Evolutionary conservation across 30 jellyfish, hydroid and myxozoan species (phyloP).

Genomic region (Pelagia noctiluca): DNA sequence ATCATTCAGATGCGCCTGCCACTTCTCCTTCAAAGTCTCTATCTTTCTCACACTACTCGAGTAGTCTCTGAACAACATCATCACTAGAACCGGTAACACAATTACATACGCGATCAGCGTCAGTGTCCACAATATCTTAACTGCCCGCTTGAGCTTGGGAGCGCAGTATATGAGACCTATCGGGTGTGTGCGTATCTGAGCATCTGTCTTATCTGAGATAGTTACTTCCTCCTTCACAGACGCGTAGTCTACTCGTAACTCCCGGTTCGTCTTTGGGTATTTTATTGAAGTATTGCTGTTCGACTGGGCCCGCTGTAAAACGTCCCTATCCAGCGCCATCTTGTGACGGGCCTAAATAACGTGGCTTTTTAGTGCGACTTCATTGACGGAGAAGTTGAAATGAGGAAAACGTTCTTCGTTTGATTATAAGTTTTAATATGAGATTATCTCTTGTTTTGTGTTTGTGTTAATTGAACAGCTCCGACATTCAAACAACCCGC

Average conservation of each 20-base stretch:
- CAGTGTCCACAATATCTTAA: constrained; percentile 61
- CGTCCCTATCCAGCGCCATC: constrained; percentile 71
- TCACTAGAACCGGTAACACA: constrained; percentile 59
- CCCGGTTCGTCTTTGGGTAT: constrained; percentile 68
- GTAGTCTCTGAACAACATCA: constrained; percentile 61
- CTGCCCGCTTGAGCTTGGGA: constrained; percentile 52
- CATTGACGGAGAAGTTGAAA: background rate
- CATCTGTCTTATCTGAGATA: constrained; percentile 66
- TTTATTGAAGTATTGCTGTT: constrained; percentile 56
- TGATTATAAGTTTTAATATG: no score
- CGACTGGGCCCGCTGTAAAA: constrained; percentile 63
- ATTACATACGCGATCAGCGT: constrained; percentile 51
- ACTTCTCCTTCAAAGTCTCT: constrained; percentile 18
- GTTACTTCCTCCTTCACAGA: constrained; percentile 70
- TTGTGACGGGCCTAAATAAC: background rate
- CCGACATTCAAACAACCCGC: constrained; percentile 71
- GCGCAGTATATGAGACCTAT: constrained; percentile 76
- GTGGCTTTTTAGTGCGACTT: background rate
- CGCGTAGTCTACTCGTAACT: constrained; percentile 57
- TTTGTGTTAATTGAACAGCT: constrained; percentile 73
- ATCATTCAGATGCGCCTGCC: constrained; percentile 53
- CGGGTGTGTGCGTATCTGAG: constrained; percentile 72
- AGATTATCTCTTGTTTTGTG: constrained; percentile 76
- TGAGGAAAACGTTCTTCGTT: background rate
- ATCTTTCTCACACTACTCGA: constrained; percentile 32